phyloP scores from a whole-genome alignment of 2,113 vertebrate species.

The Clarias magur region DNA sequence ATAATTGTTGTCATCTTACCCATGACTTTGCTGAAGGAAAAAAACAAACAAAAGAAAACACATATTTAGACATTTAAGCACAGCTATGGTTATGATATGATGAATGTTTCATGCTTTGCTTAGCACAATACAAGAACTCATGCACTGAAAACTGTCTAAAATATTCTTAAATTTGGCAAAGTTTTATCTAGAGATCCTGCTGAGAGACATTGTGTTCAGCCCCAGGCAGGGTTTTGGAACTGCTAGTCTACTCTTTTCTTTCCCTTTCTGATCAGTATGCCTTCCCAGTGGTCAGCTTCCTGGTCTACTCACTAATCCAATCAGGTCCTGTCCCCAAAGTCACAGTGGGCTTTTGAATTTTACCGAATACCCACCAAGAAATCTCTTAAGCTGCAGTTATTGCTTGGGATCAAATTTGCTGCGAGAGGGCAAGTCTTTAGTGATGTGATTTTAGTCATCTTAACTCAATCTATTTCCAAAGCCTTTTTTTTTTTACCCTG shows the following conservation, averaged over 20 bases:
- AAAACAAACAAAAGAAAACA: not conserved
- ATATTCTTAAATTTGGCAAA: not conserved
- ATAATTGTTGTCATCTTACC: not conserved
- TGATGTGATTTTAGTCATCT: slow-evolving; percentile 87
- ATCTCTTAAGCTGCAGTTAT: slow-evolving; percentile 94
- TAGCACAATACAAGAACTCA: not conserved
- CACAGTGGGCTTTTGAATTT: slow-evolving; percentile 83
- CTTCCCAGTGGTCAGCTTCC: slow-evolving; percentile 69
- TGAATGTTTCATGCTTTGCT: not conserved
- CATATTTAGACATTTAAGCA: not conserved
- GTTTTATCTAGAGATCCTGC: not conserved
- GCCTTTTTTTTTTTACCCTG: slow-evolving; percentile 81
- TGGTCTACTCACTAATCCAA: slow-evolving; percentile 76
- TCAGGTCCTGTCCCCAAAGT: slow-evolving; percentile 82
- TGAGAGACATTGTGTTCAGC: slow-evolving; percentile 10
- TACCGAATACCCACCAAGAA: slow-evolving; percentile 77
- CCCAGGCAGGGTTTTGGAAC: slow-evolving; percentile 52
- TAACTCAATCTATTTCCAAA: slow-evolving; percentile 88
- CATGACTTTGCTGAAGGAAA: not conserved
- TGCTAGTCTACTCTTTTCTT: slow-evolving; percentile 54
- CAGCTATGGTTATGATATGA: not conserved
- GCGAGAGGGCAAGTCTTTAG: slow-evolving; percentile 90
- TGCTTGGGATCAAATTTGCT: slow-evolving; percentile 92
- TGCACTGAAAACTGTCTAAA: not conserved
- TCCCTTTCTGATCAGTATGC: slow-evolving; percentile 72